These are phyloP conservation scores for Opisthocomus hoazin DNA, from an alignment of 2,113 vertebrate genomes.

Conservation along the genomic window DNA sequence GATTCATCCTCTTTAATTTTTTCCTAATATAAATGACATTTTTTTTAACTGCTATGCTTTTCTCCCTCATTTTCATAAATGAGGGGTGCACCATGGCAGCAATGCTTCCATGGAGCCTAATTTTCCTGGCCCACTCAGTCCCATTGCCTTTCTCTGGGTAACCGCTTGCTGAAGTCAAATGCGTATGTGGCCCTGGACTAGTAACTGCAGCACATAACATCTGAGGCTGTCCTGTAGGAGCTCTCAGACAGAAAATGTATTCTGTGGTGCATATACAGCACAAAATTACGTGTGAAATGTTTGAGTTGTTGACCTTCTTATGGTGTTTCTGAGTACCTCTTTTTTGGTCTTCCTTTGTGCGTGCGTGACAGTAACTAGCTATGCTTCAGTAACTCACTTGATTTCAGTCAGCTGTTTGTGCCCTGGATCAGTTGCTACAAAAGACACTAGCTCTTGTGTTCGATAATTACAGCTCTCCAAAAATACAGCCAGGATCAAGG, in stretches of 20 bases:
- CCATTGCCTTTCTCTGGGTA: background rate
- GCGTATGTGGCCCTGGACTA: background rate
- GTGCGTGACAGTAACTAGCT: background rate
- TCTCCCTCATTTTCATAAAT: background rate
- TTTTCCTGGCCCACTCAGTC: background rate
- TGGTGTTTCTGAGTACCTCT: background rate
- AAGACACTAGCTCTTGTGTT: background rate
- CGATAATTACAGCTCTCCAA: background rate
- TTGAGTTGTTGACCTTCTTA: background rate
- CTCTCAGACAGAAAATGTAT: background rate
- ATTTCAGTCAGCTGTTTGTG: background rate
- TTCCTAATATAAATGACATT: background rate
- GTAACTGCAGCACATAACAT: background rate
- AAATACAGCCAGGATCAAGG: background rate
- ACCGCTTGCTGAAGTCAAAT: background rate
- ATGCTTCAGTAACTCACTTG: background rate
- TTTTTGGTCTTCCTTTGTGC: background rate
- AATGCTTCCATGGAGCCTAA: background rate
- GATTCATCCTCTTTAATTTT: background rate
- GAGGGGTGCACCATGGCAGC: background rate
- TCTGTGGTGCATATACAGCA: background rate
- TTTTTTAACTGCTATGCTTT: background rate
- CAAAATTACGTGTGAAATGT: background rate
- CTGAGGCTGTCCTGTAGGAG: background rate
- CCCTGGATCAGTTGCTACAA: background rate